phyloP scores from a whole-genome alignment of 2,888 invertebrate genomes.

The Orthonevra nobilis region DNA sequence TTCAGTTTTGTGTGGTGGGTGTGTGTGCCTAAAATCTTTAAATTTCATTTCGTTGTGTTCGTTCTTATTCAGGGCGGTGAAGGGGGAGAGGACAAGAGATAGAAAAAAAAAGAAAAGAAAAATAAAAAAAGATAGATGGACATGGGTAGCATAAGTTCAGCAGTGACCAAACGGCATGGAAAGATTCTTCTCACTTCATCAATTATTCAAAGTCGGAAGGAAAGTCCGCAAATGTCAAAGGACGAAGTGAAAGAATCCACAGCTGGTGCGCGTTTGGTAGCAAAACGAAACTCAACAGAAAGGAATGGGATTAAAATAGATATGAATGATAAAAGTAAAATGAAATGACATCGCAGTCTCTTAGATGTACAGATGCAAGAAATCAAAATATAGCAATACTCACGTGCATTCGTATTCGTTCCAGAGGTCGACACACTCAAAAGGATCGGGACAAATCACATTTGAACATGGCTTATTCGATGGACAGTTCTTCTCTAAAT shows the following conservation, averaged over 20 bases:
- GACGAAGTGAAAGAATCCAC: background rate
- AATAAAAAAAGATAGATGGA: conserved; percentile 45
- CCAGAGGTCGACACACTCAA: conserved; percentile 98
- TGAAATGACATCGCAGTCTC: background rate
- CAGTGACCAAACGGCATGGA: conserved; percentile 31
- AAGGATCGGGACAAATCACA: conserved; percentile 95
- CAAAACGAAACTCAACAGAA: background rate
- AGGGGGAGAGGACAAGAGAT: conserved; percentile 6
- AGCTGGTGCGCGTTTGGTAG: conserved; percentile 34
- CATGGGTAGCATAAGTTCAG: conserved; percentile 20
- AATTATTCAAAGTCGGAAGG: conserved; percentile 31
- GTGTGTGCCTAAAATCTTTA: conserved; percentile 39
- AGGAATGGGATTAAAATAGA: background rate
- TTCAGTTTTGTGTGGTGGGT: background rate
- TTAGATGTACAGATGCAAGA: conserved; percentile 10
- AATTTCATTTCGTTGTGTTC: conserved; percentile 67
- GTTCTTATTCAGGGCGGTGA: conserved; percentile 50
- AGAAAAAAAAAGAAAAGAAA: conserved; percentile 21
- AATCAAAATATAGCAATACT: conserved; percentile 82
- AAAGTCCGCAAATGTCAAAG: conserved; percentile 2
- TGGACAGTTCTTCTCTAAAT: conserved; percentile 94
- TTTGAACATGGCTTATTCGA: conserved; percentile 97
- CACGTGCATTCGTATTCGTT: conserved; percentile 99
- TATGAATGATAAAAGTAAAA: conserved; percentile 2
- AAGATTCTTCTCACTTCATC: conserved; percentile 20